Percentiles rank a stretch among this genome's conserved stretches.
These are phyloP conservation scores for Drosophila testacea DNA, from an alignment of 2,888 invertebrate species.

Conservation along the genomic window DNA sequence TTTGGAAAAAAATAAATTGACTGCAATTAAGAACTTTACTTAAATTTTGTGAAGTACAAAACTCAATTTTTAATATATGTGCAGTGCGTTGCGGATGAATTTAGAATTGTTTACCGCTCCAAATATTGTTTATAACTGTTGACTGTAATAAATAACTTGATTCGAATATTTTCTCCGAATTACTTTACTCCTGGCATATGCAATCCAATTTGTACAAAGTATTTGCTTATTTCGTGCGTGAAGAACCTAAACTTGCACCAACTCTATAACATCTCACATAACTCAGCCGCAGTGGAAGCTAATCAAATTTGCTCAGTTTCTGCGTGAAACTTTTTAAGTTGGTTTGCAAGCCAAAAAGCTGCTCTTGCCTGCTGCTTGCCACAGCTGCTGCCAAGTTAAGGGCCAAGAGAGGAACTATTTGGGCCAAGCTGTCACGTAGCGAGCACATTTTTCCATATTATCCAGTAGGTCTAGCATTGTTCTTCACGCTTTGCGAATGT, in stretches of 20 bases:
- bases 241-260: conserved; percentile 5
- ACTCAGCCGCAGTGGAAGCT: conserved; percentile 43
- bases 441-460: conserved; percentile 77
- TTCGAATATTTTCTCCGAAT: conserved; percentile 1
- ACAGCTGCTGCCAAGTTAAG: conserved; percentile 31
- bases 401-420: conserved; percentile 45
- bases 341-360: conserved; percentile 3
- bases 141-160: background rate
- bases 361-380: conserved; percentile 9
- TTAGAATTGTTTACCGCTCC: background rate
- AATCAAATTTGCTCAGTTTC: conserved; percentile 59
- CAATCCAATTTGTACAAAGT: background rate
- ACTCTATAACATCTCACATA: conserved; percentile 20
- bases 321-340: conserved; percentile 44
- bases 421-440: conserved; percentile 76
- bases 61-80: background rate
- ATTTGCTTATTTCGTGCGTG: conserved; percentile 23
- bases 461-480: conserved; percentile 38
- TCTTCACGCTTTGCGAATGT: conserved; percentile 54
- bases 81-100: background rate
- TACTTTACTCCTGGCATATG: background rate
- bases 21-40: background rate
- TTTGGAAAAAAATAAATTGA: background rate
- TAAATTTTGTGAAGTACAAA: background rate
- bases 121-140: background rate